Evolutionary conservation across 2,888 invertebrate genomes (phyloP), one percentile per base, ranked within the genome.

Genomic region (Megastigmus dorsalis): DNA sequence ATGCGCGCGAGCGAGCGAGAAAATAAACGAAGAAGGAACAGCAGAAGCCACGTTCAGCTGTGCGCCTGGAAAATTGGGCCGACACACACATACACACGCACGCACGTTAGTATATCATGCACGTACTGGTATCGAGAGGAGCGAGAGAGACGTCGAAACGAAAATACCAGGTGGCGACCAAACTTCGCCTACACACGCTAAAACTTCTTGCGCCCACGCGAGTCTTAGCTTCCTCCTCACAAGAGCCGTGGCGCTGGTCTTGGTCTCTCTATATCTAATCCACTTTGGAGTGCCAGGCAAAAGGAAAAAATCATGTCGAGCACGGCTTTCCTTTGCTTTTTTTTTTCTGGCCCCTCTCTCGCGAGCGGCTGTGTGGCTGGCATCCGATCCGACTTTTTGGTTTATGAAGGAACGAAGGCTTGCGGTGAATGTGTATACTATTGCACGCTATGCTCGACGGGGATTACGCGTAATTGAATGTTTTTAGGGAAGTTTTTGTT

Each of bases 121-220:
- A 18, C 28, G 2, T 4, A 18, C n/a, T 9, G 3, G 28, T n/a
- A n/a, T n/a, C 5, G 28, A 5, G 28, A 23, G 28, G 43, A n/a
- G 28, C 9, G 28, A 0, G 10, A 1, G 59, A 38, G 60, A 15
- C 65, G 57, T 3, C 54, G 74, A 62, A 67, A 78, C 66, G 76
- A 78, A 80, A 80, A 79, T 79, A 79, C 81, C 81, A 81, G 81
- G 81, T 81, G 81, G 79, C 79, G 78, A 68, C 79, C 79, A 79
- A 80, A 77, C 80, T 77, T 79, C 75, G 78, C 38, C 68, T 60
- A 57, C 48, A 48, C 62, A 15, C 36, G 28, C n/a, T n/a, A n/a
- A 15, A 9, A 15, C 52, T 20, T 67, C 55, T n/a, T 13, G 10
- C 9, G 36, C 36, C 13, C 41, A 13, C 28, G 33, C 33, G n/a